Evolutionary conservation across 2,113 vertebrate species (phyloP).

Genomic region (Aptenodytes patagonicus): DNA sequence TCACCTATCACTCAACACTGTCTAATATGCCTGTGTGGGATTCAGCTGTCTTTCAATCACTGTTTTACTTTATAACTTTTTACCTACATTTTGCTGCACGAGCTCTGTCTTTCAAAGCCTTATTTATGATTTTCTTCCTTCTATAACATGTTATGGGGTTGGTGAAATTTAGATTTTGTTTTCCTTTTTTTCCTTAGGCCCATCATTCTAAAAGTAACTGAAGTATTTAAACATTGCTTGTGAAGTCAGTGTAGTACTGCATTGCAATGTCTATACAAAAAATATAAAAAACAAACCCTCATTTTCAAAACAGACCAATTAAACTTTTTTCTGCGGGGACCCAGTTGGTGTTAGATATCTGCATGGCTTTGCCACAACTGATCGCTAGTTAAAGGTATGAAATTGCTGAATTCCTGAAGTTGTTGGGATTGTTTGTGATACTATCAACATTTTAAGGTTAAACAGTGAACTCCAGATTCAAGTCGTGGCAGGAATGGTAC

Average conservation of each 20-base stretch:
- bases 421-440: constrained; percentile 25
- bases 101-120: background rate
- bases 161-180: background rate
- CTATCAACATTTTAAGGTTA: constrained; percentile 34
- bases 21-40: background rate
- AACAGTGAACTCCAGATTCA: constrained; percentile 28
- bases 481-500: constrained; percentile 11
- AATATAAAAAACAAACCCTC: background rate
- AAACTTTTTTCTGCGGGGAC: background rate
- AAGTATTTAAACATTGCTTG: background rate
- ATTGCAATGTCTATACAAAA: background rate
- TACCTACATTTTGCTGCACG: background rate
- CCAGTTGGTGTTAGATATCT: background rate
- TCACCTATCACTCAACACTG: constrained; percentile 20
- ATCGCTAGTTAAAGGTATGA: background rate
- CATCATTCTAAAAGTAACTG: background rate
- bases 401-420: constrained; percentile 35
- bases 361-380: background rate
- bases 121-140: background rate
- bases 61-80: background rate
- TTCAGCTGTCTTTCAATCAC: constrained; percentile 8
- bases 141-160: background rate
- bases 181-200: background rate
- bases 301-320: background rate
- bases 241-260: background rate